Evolutionary conservation across 1,140 invertebrate genomes (phyloP).

Genomic region (Ceratina calcarata): DNA sequence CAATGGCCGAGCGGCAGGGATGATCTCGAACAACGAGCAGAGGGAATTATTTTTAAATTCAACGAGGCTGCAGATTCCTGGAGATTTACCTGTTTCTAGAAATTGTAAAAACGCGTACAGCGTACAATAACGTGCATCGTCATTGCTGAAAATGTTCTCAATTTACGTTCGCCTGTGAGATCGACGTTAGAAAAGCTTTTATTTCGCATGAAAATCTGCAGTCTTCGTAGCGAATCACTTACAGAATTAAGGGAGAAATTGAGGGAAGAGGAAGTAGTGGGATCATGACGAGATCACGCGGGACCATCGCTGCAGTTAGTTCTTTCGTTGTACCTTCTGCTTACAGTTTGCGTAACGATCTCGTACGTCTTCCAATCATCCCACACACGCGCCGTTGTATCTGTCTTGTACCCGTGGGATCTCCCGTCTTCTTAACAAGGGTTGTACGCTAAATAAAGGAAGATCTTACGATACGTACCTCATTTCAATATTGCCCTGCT

Average conservation of each 20-base stretch:
- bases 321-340: constrained; percentile 41
- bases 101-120: no score
- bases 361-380: constrained; percentile 68
- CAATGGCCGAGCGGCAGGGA: neutral
- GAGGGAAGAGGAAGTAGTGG: neutral
- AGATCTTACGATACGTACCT: constrained; percentile 49
- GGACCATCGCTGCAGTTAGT: constrained; percentile 59
- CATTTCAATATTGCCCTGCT: neutral
- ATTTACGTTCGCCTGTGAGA: no score
- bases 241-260: neutral
- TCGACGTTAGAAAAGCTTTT: no score
- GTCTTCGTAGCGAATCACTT: neutral
- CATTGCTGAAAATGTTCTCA: neutral
- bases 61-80: no score
- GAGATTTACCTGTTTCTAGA: no score
- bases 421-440: constrained; percentile 50
- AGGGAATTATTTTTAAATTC: constrained; percentile 38
- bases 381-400: constrained; percentile 45
- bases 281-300: constrained; percentile 48
- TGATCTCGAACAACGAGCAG: constrained; percentile 18
- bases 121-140: constrained; percentile 2
- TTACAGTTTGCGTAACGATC: constrained; percentile 59
- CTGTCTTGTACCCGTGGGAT: constrained; percentile 56
- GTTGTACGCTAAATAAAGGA: constrained; percentile 65
- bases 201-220: no score